Evolutionary conservation across 2,113 vertebrate species (phyloP).

Genomic region (Myanophis thanlyinensis): DNA sequence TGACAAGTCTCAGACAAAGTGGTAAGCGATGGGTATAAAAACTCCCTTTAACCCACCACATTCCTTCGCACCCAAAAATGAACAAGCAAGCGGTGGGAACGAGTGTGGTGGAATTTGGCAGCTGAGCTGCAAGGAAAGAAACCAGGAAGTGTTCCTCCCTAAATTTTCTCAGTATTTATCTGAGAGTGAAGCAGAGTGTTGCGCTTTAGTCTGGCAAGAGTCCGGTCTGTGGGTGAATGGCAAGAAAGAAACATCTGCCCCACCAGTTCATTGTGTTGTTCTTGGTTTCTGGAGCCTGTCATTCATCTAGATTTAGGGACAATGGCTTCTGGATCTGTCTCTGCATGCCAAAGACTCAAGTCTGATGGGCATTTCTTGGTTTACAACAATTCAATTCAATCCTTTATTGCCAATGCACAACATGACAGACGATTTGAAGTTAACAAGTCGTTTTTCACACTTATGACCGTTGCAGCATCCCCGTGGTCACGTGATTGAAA

Average conservation of each 20-base stretch:
- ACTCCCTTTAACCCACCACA: not conserved
- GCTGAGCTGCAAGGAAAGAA: not conserved
- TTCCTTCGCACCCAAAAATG: not conserved
- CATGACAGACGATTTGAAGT: too few relatives aligned
- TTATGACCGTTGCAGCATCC: too few relatives aligned
- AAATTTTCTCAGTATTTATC: not conserved
- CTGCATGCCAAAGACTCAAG: too few relatives aligned
- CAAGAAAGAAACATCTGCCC: not conserved
- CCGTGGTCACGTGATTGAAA: too few relatives aligned
- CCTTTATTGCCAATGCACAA: too few relatives aligned
- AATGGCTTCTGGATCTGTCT: too few relatives aligned
- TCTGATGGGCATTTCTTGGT: too few relatives aligned
- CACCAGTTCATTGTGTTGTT: not conserved
- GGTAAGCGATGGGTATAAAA: not conserved
- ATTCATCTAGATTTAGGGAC: not conserved
- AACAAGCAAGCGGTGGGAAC: not conserved
- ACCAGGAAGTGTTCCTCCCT: not conserved
- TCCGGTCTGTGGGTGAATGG: not conserved
- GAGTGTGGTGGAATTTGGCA: not conserved
- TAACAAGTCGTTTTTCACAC: too few relatives aligned
- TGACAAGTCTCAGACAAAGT: not conserved
- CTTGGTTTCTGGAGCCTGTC: not conserved
- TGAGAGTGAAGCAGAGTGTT: not conserved
- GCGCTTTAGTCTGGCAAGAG: not conserved
- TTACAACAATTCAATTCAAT: too few relatives aligned